phyloP scores from a whole-genome alignment of 1,140 invertebrate species.

The Drosophila mauritiana region DNA sequence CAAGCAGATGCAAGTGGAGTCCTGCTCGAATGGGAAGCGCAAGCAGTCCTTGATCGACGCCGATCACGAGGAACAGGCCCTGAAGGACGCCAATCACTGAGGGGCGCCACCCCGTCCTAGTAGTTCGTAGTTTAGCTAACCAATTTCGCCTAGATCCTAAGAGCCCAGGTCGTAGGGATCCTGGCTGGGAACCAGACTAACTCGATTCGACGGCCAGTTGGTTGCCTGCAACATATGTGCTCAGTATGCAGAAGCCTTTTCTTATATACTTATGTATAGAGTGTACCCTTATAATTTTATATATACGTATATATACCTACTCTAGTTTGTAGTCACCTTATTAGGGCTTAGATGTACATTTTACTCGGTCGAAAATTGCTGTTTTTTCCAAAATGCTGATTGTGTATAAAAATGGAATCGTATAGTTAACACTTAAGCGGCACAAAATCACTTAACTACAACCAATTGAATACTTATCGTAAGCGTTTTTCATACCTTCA shows the following conservation, averaged over 20 bases:
- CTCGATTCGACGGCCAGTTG: conserved; percentile 17
- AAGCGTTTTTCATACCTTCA: conserved; percentile 40
- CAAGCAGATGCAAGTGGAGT: conserved; percentile 74
- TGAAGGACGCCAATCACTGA: conserved; percentile 78
- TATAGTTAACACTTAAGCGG: conserved; percentile 80
- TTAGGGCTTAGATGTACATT: conserved; percentile 51
- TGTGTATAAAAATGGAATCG: conserved; percentile 47
- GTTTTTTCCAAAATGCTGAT: conserved; percentile 60
- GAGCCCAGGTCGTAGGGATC: conserved; percentile 15
- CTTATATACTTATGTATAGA: conserved; percentile 31
- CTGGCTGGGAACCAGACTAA: conserved; percentile 1
- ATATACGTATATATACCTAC: conserved; percentile 38
- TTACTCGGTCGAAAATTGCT: conserved; percentile 14
- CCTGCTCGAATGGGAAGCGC: conserved; percentile 72
- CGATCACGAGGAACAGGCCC: conserved; percentile 74
- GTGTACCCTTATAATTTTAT: conserved; percentile 21
- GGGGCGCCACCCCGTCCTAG: conserved; percentile 6
- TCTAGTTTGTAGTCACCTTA: conserved; percentile 36
- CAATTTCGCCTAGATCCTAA: conserved; percentile 57
- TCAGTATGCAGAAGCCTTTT: conserved; percentile 64
- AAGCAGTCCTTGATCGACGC: conserved; percentile 77
- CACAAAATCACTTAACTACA: conserved; percentile 77
- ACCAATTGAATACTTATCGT: conserved; percentile 53
- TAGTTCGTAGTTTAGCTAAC: conserved; percentile 70
- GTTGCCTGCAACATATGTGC: conserved; percentile 41